Percentiles rank a stretch among this genome's conserved stretches.
phyloP scores from a whole-genome alignment of 2,888 invertebrate species.

The Drosophila lacicola region DNA sequence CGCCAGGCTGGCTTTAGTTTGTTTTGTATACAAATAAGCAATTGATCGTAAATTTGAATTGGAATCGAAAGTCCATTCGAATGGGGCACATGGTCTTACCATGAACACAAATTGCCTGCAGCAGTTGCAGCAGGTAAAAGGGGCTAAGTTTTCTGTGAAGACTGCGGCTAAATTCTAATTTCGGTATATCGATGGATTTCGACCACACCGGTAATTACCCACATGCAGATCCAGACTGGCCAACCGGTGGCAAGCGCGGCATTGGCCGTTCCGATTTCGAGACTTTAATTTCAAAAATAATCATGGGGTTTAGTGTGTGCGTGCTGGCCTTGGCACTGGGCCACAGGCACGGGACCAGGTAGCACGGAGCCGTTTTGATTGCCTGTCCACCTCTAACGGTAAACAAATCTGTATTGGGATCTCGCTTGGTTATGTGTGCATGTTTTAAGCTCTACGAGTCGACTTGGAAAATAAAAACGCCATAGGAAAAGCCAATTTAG shows the following conservation, averaged over 20 bases:
- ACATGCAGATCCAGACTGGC: slow-evolving; percentile 59
- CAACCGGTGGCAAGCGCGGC: slow-evolving; percentile 17
- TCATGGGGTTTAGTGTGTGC: slow-evolving; percentile 62
- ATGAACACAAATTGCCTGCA: slow-evolving; percentile 36
- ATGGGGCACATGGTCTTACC: slow-evolving; percentile 20
- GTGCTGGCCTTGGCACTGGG: slow-evolving; percentile 72
- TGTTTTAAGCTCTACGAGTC: background rate
- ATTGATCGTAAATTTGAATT: slow-evolving; percentile 58
- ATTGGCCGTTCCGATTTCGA: slow-evolving; percentile 37
- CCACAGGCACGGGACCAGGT: slow-evolving; percentile 32
- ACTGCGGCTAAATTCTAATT: slow-evolving; percentile 44
- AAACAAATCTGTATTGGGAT: slow-evolving; percentile 46
- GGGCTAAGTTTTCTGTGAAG: slow-evolving; percentile 7
- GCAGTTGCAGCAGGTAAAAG: slow-evolving; percentile 23
- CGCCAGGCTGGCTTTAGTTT: slow-evolving; percentile 3
- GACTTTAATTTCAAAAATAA: slow-evolving; percentile 65
- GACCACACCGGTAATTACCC: slow-evolving; percentile 56
- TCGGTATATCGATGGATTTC: slow-evolving; percentile 42
- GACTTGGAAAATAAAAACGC: background rate
- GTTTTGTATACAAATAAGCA: slow-evolving; percentile 17
- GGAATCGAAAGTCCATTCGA: slow-evolving; percentile 14
- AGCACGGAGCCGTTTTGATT: slow-evolving; percentile 68
- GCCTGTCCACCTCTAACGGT: slow-evolving; percentile 61
- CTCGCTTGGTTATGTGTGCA: background rate
- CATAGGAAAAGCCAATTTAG: slow-evolving; percentile 14